phyloP scores from a whole-genome alignment of 1,140 invertebrate genomes.

The Andricus grossulariae region DNA sequence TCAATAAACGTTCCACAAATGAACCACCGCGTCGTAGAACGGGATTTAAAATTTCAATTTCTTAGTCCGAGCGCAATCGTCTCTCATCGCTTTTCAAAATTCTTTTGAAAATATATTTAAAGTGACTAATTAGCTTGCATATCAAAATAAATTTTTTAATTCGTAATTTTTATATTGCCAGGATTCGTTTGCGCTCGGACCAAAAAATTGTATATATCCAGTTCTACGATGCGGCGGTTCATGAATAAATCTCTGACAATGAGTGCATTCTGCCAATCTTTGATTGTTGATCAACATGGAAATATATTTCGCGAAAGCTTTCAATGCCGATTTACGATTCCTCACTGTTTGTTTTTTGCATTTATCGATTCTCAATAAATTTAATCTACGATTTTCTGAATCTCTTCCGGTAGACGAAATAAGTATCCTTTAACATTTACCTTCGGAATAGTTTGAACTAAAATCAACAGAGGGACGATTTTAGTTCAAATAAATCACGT shows the following conservation, averaged over 20 bases:
- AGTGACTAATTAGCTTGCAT: no score
- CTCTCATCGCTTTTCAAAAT: no score
- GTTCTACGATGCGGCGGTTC: no score
- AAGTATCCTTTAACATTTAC: background rate
- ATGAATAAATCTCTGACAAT: no score
- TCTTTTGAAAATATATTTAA: no score
- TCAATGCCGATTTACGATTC: background rate
- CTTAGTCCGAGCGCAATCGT: no score
- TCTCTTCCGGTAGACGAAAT: background rate
- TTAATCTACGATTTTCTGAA: background rate
- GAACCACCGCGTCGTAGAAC: slow-evolving; percentile 30
- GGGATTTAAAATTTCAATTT: no score
- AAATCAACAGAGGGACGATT: background rate
- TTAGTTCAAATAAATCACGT: no score
- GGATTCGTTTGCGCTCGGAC: no score
- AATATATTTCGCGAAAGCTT: slow-evolving; percentile 8
- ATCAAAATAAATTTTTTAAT: background rate
- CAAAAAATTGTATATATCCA: no score
- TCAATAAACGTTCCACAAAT: slow-evolving; percentile 50
- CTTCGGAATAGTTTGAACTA: background rate
- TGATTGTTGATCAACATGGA: background rate
- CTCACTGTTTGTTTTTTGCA: background rate
- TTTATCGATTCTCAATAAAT: slow-evolving; percentile 7
- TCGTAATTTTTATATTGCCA: background rate
- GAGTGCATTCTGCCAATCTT: no score